Evolutionary conservation across 2,888 invertebrate genomes (phyloP), one percentile per base, ranked within the genome.

Genomic region (Seira ritae): DNA sequence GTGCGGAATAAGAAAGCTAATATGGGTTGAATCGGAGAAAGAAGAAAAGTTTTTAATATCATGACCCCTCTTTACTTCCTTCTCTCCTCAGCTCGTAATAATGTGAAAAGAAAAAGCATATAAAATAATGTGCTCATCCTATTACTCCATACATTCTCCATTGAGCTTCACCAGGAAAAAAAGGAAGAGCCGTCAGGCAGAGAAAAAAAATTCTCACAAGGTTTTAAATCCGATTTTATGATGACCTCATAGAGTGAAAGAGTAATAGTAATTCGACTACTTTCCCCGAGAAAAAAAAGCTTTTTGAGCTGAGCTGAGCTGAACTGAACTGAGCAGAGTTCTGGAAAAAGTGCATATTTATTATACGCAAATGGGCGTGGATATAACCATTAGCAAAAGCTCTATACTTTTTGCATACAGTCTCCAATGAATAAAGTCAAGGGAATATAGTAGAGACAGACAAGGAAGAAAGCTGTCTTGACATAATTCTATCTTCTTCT

Each of bases 141-240:
- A 80, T 80, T 80, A 80, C 31, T 31, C 2, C 31, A 4, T 8
- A 31, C 31, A 8, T 31, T n/a, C n/a, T n/a, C n/a, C n/a, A n/a
- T n/a, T n/a, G n/a, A n/a, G n/a, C 55, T 71, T 22, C 60, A 75
- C 66, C 31, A 80, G 19, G 22, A 66, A 19, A 31, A n/a, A n/a
- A 50, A 50, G 20, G 62, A 4, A 74, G 67, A 55, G 72, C 80
- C 73, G 73, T 80, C 80, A 24, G 24, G 23, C 19, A 19, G 46
- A 19, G 22, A 46, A 46, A 69, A 20, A 69, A 81, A 55, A 66
- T 82, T 82, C 82, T 82, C 82, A 82, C 82, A 77, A 77, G 82
- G 68, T 72, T 82, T 82, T 82, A 82, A 82, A 82, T 82, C 82
- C 76, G 82, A 77, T 73, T 82, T 77, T 76, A 82, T 77, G 71